phyloP scores from a whole-genome alignment of 2,797 vertebrate species.

The Clarias fuscus region DNA sequence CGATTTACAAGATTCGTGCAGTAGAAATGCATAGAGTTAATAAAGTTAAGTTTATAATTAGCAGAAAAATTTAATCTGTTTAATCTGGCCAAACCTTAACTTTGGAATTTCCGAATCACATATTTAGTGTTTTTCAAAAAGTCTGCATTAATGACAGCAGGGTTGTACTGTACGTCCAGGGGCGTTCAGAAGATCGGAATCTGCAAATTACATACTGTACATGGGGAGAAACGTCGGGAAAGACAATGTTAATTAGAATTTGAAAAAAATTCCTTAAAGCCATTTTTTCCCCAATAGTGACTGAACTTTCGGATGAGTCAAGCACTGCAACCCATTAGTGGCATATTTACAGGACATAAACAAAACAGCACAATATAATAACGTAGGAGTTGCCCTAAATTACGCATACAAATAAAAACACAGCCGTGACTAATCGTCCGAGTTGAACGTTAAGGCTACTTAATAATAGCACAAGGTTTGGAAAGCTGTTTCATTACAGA shows the following conservation, averaged over 20 bases:
- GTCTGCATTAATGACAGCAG: not conserved
- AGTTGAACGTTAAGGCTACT: not conserved
- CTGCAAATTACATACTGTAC: not conserved
- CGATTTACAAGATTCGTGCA: not conserved
- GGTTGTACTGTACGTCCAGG: too few species aligned
- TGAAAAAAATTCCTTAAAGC: not conserved
- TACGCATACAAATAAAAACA: not conserved
- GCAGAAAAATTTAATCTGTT: too few species aligned
- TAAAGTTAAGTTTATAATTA: too few species aligned
- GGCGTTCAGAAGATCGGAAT: not conserved
- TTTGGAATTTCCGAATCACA: not conserved
- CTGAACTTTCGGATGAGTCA: not conserved
- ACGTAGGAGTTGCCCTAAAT: slow-evolving; percentile 2
- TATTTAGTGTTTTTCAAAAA: not conserved
- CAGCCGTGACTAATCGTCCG: not conserved
- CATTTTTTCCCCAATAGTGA: not conserved
- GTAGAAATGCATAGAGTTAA: too few species aligned
- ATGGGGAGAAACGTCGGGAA: not conserved
- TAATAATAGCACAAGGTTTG: not conserved
- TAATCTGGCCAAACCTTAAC: not conserved
- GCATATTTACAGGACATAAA: not conserved
- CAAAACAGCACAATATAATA: slow-evolving; percentile 1
- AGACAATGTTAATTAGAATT: not conserved
- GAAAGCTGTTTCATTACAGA: slow-evolving; percentile 15
- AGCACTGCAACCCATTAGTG: slow-evolving; percentile 1